Evolutionary conservation across 2,888 invertebrate species (phyloP).

Genomic region (Gisinianus flammeolus): DNA sequence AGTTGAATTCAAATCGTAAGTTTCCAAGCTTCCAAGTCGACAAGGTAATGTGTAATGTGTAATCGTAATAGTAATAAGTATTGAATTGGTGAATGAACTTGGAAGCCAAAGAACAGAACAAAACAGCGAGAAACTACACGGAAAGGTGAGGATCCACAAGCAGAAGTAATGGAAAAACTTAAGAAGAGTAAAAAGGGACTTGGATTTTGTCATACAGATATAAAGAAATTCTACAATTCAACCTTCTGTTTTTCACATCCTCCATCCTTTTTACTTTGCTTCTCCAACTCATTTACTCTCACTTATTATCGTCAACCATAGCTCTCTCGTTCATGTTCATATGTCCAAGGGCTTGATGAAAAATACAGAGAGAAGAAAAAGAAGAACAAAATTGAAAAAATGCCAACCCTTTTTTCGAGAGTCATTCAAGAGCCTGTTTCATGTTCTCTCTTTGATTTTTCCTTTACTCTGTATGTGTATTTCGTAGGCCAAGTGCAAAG

Average conservation of each 20-base stretch:
- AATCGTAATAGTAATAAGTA: conserved; percentile 1
- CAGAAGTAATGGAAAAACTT: neutral
- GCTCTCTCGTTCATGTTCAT: neutral
- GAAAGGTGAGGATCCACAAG: too few species aligned
- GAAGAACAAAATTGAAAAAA: conserved; percentile 20
- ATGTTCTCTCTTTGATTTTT: neutral
- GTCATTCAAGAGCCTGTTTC: conserved; percentile 27
- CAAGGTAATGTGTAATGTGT: neutral
- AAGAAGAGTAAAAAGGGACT: conserved; percentile 17
- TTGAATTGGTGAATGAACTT: conserved; percentile 29
- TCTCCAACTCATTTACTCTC: neutral
- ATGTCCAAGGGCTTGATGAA: conserved; percentile 15
- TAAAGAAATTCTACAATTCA: conserved; percentile 18
- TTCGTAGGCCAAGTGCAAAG: conserved; percentile 20
- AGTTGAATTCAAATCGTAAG: too few species aligned
- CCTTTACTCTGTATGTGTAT: neutral
- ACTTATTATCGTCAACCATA: neutral
- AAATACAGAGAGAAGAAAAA: too few species aligned
- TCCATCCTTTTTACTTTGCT: conserved; percentile 1
- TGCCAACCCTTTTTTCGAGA: conserved; percentile 28
- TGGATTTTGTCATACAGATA: neutral
- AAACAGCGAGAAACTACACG: too few species aligned
- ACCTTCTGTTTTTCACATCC: conserved; percentile 28
- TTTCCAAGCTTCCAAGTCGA: too few species aligned
- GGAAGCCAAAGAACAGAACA: too few species aligned